These are phyloP conservation scores for Dastarcus helophoroides DNA, from an alignment of 2,888 invertebrate genomes.

Conservation along the genomic window DNA sequence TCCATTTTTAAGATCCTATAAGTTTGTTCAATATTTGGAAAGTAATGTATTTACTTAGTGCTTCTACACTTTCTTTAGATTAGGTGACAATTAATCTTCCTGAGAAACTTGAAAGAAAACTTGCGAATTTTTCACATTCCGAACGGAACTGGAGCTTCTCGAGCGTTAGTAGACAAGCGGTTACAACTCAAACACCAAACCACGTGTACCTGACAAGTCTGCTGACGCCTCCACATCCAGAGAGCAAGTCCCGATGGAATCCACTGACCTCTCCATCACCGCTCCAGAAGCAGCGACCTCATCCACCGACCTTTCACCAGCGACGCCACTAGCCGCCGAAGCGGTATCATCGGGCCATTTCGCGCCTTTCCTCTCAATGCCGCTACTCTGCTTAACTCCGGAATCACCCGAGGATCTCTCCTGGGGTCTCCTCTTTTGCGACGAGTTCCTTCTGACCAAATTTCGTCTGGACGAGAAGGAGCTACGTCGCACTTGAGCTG, in stretches of 20 bases:
- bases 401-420: conserved; percentile 6
- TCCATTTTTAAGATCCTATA: no score
- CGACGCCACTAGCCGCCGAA: conserved; percentile 7
- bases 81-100: no score
- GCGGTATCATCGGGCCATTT: background rate
- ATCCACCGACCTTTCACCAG: background rate
- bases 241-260: conserved; percentile 80
- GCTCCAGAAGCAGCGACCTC: conserved; percentile 14
- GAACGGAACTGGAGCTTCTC: no score
- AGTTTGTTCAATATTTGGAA: no score
- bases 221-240: conserved; percentile 70
- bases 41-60: no score
- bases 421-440: conserved; percentile 32
- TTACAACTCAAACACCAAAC: conserved; percentile 5
- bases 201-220: conserved; percentile 56
- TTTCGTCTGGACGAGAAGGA: conserved; percentile 28
- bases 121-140: no score
- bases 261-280: conserved; percentile 65
- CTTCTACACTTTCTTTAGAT: no score
- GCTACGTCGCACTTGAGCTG: conserved; percentile 18
- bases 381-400: no score
- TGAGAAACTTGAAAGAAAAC: no score
- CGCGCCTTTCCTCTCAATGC: conserved; percentile 1
- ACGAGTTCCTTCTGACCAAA: conserved; percentile 34
- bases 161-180: conserved; percentile 1